A percentile compares a stretch with the other conserved stretches of the same genome.
Evolutionary conservation across 2,797 vertebrate genomes (phyloP).

Genomic region (Sebastes nivosus): DNA sequence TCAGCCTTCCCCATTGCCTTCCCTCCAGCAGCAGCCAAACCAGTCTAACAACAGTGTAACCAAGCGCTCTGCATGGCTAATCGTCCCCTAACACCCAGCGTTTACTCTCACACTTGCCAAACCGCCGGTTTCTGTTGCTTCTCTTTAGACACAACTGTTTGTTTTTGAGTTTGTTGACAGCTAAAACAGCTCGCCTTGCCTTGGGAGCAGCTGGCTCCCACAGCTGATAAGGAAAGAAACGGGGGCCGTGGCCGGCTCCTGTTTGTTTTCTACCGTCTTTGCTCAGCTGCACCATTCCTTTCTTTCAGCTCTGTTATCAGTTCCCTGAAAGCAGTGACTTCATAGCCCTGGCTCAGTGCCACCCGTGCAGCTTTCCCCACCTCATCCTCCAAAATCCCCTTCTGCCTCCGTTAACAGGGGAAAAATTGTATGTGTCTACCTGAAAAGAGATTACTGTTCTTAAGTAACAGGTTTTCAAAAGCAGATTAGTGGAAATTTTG

Average conservation of each 20-base stretch:
- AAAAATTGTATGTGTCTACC: constrained; percentile 73
- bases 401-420: constrained; percentile 23
- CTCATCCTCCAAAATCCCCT: constrained; percentile 56
- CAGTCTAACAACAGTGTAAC: constrained; percentile 57
- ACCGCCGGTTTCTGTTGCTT: constrained; percentile 63
- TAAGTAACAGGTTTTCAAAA: constrained; percentile 30
- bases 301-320: constrained; percentile 53
- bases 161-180: constrained; percentile 45
- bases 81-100: constrained; percentile 44
- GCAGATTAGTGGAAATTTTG: constrained; percentile 41
- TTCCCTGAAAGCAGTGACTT: constrained; percentile 63
- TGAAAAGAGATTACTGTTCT: constrained; percentile 31
- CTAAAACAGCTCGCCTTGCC: constrained; percentile 33
- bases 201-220: constrained; percentile 47
- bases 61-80: constrained; percentile 73
- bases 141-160: constrained; percentile 39
- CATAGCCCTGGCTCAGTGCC: constrained; percentile 62
- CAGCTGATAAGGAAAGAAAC: constrained; percentile 54
- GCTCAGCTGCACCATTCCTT: constrained; percentile 56
- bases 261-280: constrained; percentile 38
- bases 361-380: constrained; percentile 64
- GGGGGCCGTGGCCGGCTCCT: constrained; percentile 2
- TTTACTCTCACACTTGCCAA: constrained; percentile 33
- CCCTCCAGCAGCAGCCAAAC: constrained; percentile 47
- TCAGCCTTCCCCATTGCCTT: constrained; percentile 41